Conservation (phyloP, 2,888 invertebrate species). For the Endomychus coccineus region DNA sequence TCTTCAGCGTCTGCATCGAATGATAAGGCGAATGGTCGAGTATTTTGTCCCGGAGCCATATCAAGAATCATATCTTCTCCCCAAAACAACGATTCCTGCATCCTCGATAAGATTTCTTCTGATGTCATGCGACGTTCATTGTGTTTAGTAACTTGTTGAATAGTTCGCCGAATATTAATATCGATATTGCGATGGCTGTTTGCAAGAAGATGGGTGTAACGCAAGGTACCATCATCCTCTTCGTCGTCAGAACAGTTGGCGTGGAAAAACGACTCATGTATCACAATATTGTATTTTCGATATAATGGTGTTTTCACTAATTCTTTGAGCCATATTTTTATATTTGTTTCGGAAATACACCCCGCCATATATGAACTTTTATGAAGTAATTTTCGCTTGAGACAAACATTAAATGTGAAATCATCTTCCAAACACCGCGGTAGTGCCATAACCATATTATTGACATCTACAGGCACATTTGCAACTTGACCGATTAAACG, state of each 20-base stretch:
- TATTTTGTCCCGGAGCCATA: conserved; percentile 2
- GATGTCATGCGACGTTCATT: conserved; percentile 5
- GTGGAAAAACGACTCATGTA: conserved; percentile 2
- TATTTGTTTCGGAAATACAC: conserved; percentile 2
- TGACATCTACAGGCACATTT: conserved; percentile 5
- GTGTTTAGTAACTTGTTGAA: conserved; percentile 5
- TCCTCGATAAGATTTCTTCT: conserved; percentile 6
- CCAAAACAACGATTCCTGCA: conserved; percentile 3
- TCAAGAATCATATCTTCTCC: conserved; percentile 5
- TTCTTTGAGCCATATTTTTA: conserved; percentile 4
- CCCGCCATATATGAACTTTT: conserved; percentile 5
- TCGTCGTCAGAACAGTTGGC: conserved; percentile 3
- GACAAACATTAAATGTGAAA: neutral
- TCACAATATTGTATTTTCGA: conserved; percentile 2
- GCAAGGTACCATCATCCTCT: conserved; percentile 6
- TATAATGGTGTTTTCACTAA: conserved; percentile 5
- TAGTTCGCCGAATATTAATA: conserved; percentile 1
- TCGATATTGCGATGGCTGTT: conserved; percentile 1
- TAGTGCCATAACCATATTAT: conserved; percentile 5
- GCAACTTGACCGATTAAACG: conserved; percentile 2
- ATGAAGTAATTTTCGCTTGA: conserved; percentile 4
- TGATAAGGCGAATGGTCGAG: neutral
- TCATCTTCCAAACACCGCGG: conserved; percentile 1
- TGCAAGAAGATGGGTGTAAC: conserved; percentile 1
- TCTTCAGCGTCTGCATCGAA: conserved; percentile 9